These are phyloP conservation scores for Limnephilus rhombicus DNA, from an alignment of 2,888 invertebrate species.

Conservation along the genomic window DNA sequence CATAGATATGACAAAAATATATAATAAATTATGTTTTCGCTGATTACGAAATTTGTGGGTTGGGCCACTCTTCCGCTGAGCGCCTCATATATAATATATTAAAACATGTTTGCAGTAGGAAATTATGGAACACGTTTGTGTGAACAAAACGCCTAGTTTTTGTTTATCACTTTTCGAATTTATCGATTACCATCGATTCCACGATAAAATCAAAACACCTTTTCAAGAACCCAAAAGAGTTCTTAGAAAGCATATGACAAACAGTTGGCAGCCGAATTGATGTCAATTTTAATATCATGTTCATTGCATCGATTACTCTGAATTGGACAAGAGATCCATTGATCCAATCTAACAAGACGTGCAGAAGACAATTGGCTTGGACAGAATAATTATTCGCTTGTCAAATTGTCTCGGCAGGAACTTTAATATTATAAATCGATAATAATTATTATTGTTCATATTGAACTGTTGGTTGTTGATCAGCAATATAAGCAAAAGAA, in stretches of 20 bases:
- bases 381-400: conserved; percentile 5
- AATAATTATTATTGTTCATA: background rate
- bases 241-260: background rate
- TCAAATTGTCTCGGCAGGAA: background rate
- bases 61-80: too few species aligned
- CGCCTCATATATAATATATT: too few species aligned
- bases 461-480: background rate
- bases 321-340: background rate
- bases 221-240: background rate
- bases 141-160: too few species aligned
- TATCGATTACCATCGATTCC: too few species aligned
- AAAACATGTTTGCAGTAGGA: too few species aligned
- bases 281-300: background rate
- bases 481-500: background rate
- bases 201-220: too few species aligned
- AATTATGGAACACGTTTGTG: too few species aligned
- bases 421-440: background rate
- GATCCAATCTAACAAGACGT: background rate
- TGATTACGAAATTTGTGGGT: too few species aligned
- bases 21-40: too few species aligned
- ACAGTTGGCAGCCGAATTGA: background rate
- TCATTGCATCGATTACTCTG: background rate
- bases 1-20: too few species aligned
- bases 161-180: too few species aligned
- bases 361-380: background rate